Conservation (phyloP, 2,888 invertebrate species). For the Drosophila prostipennis region DNA sequence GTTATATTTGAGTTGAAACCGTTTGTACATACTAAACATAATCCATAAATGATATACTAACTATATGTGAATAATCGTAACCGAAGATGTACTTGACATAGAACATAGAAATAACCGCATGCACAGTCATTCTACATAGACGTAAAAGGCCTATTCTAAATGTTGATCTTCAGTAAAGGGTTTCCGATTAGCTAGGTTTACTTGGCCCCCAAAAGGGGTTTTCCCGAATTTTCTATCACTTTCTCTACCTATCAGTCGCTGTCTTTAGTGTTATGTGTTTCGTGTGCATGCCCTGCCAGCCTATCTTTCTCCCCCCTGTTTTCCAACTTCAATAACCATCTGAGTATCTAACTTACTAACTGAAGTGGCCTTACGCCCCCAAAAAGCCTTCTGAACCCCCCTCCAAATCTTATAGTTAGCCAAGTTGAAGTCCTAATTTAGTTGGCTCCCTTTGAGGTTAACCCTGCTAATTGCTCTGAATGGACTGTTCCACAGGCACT, state of each 20-base stretch:
- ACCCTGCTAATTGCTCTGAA: background rate
- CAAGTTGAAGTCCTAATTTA: constrained; percentile 52
- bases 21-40: constrained; percentile 39
- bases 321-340: constrained; percentile 4
- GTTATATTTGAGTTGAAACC: constrained; percentile 26
- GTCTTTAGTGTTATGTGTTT: constrained; percentile 29
- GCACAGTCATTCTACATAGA: constrained; percentile 54
- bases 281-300: constrained; percentile 55
- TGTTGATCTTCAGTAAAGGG: constrained; percentile 8
- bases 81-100: constrained; percentile 15
- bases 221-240: background rate
- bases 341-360: constrained; percentile 11
- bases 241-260: constrained; percentile 15
- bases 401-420: constrained; percentile 48
- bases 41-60: constrained; percentile 26
- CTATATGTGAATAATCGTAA: constrained; percentile 13
- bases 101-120: constrained; percentile 47
- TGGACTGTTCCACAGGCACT: constrained; percentile 77
- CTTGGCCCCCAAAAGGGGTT: background rate
- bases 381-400: constrained; percentile 1
- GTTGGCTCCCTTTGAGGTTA: background rate
- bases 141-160: constrained; percentile 11
- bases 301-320: constrained; percentile 7
- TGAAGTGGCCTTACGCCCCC: constrained; percentile 19
- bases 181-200: constrained; percentile 4